Evolutionary conservation across 2,797 vertebrate genomes (phyloP), one percentile per base, ranked within the genome.

Genomic region (Lithobates pipiens): DNA sequence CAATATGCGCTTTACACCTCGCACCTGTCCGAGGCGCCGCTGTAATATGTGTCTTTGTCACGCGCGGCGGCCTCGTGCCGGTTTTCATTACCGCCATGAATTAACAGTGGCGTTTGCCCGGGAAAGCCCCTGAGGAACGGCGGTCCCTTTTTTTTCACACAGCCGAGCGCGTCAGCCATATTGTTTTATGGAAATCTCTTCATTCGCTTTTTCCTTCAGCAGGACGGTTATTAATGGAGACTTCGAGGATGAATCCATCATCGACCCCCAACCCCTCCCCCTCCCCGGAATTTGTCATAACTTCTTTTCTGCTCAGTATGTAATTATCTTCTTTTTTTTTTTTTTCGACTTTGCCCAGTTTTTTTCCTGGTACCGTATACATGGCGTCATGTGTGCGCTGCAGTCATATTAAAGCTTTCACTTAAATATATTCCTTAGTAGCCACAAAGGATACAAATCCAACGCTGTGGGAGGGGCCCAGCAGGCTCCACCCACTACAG

Each of bases 171-270:
- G 36, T 73, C 69, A 29, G 9, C 80, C 50, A 61, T 50, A 63
- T 57, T 61, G 34, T 73, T 29, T 57, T 72, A 57, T 72, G 42
- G 65, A 50, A 80, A 80, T 80, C n/a, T 71, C 21, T 80, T 72
- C 29, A 23, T 10, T 57, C 78, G 29, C 25, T 10, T 57, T 80
- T 82, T 73, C 34, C 27, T 63, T 73, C 46, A 73, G 46, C 21
- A 15, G 10, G 69, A 63, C 70, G 61, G 44, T 80, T 71, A 80
- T 72, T 80, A 80, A 71, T 80, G 78, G 46, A 18, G 25, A 44
- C 44, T 61, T 57, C 16, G 27, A 36, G 46, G 50, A 54, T 18
- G 50, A 54, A 54, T 16, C 4, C 16, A 54, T 54, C 50, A 54
- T 18, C 16, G 13, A n/a, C 4, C 50, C 15, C 46, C 29, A 1